Evolutionary conservation across 1,140 invertebrate species (phyloP).

Genomic region (Drosophila orena): DNA sequence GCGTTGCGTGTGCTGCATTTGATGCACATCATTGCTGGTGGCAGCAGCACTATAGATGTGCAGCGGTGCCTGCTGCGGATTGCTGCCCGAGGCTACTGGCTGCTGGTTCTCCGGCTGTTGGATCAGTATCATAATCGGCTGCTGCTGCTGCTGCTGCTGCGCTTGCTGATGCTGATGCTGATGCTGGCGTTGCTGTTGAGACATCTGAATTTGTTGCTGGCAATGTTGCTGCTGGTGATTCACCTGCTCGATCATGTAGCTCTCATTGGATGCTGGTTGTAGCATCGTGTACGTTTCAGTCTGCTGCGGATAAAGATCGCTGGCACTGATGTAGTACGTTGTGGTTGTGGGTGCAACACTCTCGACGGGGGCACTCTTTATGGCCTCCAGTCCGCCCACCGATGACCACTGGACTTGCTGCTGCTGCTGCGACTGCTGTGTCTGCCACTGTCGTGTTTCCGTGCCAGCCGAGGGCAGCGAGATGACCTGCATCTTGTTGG

Average conservation of each 20-base stretch:
- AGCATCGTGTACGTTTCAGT: slow-evolving; percentile 52
- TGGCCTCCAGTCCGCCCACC: slow-evolving; percentile 65
- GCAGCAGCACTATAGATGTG: slow-evolving; percentile 50
- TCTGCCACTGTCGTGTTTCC: slow-evolving; percentile 26
- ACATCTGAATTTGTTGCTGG: slow-evolving; percentile 21
- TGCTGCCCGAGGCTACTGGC: slow-evolving; percentile 65
- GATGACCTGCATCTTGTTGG: slow-evolving; percentile 43
- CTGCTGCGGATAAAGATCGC: slow-evolving; percentile 68
- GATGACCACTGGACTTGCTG: slow-evolving; percentile 67
- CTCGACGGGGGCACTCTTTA: slow-evolving; percentile 51
- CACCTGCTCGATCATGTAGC: slow-evolving; percentile 61
- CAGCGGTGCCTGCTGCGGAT: slow-evolving; percentile 70
- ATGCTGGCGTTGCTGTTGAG: slow-evolving; percentile 17
- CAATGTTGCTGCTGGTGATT: slow-evolving; percentile 31
- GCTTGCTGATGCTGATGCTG: neutral
- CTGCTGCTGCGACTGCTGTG: slow-evolving; percentile 40
- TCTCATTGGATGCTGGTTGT: slow-evolving; percentile 55
- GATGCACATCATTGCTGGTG: slow-evolving; percentile 44
- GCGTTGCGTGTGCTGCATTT: slow-evolving; percentile 33
- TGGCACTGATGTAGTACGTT: slow-evolving; percentile 75
- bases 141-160: slow-evolving; percentile 31
- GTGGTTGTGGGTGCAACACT: slow-evolving; percentile 41
- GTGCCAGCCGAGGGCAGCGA: slow-evolving; percentile 14
- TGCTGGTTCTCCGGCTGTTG: slow-evolving; percentile 64
- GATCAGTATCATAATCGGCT: slow-evolving; percentile 76